Evolutionary conservation across 2,797 vertebrate species (phyloP), one percentile per base, ranked within the genome.

Genomic region (Pagetopsis macropterus): DNA sequence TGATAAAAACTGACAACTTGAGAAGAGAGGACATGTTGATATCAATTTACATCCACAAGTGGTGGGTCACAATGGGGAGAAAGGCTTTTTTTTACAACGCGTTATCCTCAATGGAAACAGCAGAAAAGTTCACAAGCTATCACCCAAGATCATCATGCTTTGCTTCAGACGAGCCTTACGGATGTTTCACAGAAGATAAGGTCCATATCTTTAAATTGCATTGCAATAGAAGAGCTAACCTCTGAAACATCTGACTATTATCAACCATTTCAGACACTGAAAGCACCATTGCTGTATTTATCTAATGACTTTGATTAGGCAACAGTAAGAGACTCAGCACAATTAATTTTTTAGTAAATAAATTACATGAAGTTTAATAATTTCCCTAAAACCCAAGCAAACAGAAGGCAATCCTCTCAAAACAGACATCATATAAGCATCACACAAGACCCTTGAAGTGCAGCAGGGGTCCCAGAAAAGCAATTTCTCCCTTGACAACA

Each of bases 401-500:
- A 69, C 48, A 58, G 61, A 43, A 70, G 46, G 37, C 66, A 80
- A 67, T 76, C 70, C 67, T 67, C 17, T 75, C 62, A 66, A 79
- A 86, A 82, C 63, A 77, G 72, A 78, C 66, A 78, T 80, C 65
- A 62, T 49, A 78, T 70, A 68, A 84, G 71, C 81, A 66, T 23
- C 57, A 46, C 70, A 57, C 64, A 65, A 80, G 74, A 64, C 65
- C 56, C 78, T 80, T 85, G 72, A 84, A 78, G 79, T 85, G 46
- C 79, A 79, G 81, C 70, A 37, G 76, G 76, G 81, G 70, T 70
- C 70, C 75, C 56, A 75, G 60, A 77, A 84, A 82, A 85, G 79
- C 79, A 73, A 76, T 80, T 82, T 84, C 72, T 84, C 71, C 71
- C 65, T 70, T 78, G 72, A 85, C 71, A 76, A 83, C 78, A 76